phyloP scores from a whole-genome alignment of 2,888 invertebrate species.

The Iselma pallidipennis region DNA sequence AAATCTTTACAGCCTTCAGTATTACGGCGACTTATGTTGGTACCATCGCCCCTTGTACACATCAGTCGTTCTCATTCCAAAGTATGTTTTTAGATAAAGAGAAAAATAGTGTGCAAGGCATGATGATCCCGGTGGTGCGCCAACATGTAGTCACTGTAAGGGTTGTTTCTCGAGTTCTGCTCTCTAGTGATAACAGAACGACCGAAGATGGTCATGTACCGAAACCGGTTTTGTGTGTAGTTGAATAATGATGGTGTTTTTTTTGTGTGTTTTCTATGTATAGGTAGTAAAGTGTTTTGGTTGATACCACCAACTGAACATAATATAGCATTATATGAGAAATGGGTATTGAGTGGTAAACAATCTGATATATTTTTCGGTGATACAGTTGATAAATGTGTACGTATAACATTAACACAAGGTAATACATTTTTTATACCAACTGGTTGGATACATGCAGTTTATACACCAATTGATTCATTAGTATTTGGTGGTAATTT shows the following conservation, averaged over 20 bases:
- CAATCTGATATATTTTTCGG: conserved; percentile 96
- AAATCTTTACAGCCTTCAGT: no score
- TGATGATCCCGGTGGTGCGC: no score
- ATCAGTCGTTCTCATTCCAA: no score
- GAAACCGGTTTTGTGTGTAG: no score
- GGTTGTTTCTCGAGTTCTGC: no score
- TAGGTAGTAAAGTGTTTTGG: conserved; percentile 97
- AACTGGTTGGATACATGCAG: conserved; percentile 99
- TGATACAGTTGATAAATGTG: conserved; percentile 93
- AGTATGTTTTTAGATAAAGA: no score
- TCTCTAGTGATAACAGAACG: no score
- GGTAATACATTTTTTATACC: conserved; percentile 97
- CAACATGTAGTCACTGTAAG: no score
- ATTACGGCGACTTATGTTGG: no score
- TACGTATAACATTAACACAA: conserved; percentile 78
- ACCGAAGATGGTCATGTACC: no score
- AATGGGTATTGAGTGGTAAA: conserved; percentile 95
- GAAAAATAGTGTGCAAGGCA: no score
- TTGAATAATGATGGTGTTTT: conserved; percentile 7
- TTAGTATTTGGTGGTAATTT: conserved; percentile 99
- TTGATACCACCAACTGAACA: conserved; percentile 95
- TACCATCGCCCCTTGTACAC: no score
- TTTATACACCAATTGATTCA: conserved; percentile 94
- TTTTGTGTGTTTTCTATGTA: not conserved
- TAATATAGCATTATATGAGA: conserved; percentile 89